Evolutionary conservation across 2,888 invertebrate species (phyloP).

Genomic region (Mechanitis mazaeus): DNA sequence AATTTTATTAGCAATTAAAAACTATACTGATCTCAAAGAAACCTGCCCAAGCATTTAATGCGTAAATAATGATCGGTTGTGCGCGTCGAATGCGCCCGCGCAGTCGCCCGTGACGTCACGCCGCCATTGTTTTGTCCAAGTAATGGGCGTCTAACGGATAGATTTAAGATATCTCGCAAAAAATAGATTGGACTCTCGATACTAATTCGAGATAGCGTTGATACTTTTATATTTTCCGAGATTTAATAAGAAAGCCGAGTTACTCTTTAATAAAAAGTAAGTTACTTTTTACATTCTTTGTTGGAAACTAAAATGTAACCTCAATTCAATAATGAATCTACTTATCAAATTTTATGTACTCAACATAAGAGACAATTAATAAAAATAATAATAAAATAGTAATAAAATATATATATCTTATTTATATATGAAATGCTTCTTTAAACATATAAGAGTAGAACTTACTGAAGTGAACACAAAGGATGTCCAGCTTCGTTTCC

Average conservation of each 20-base stretch:
- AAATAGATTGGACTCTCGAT: constrained; percentile 11
- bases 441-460: too few species aligned
- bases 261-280: too few species aligned
- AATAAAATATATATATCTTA: too few species aligned
- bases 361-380: too few species aligned
- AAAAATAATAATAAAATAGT: too few species aligned
- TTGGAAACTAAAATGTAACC: neutral
- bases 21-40: neutral
- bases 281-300: neutral
- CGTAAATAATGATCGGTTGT: constrained; percentile 28
- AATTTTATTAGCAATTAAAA: too few species aligned
- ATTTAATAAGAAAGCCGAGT: constrained; percentile 2
- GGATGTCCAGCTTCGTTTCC: too few species aligned
- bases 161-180: constrained; percentile 12
- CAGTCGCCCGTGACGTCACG: constrained; percentile 43
- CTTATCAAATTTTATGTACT: neutral
- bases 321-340: neutral
- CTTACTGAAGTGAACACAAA: too few species aligned
- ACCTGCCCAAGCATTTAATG: constrained; percentile 20
- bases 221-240: neutral
- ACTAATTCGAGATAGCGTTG: constrained; percentile 12
- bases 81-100: constrained; percentile 42
- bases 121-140: constrained; percentile 18
- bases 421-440: too few species aligned
- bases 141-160: constrained; percentile 17